phyloP scores from a whole-genome alignment of 2,797 vertebrate species.

The Lepilemur septentrionalis region DNA sequence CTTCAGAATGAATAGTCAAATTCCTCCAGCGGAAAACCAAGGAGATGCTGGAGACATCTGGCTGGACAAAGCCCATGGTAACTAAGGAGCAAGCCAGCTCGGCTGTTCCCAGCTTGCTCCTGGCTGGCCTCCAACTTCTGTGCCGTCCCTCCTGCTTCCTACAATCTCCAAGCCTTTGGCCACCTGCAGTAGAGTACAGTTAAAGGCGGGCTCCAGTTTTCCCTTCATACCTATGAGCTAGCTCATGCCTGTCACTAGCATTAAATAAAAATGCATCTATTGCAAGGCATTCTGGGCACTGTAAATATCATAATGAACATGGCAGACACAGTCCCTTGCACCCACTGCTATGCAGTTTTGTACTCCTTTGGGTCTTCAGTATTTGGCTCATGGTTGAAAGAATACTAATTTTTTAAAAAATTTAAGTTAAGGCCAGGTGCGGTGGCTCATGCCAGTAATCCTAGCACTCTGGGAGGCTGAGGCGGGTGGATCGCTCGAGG shows the following conservation, averaged over 20 bases:
- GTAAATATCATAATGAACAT: background rate
- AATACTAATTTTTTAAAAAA: background rate
- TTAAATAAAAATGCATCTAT: constrained; percentile 19
- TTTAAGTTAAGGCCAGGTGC: too few relatives aligned
- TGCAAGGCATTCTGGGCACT: background rate
- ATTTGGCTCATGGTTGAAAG: background rate
- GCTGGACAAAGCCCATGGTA: constrained; percentile 23
- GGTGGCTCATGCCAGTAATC: too few relatives aligned
- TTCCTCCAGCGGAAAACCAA: constrained; percentile 52
- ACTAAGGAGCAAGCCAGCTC: constrained; percentile 44
- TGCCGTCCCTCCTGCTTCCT: constrained; percentile 60
- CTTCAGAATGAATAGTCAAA: constrained; percentile 48
- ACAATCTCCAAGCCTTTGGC: background rate
- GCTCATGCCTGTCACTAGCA: background rate
- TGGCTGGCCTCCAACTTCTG: constrained; percentile 53
- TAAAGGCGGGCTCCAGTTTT: background rate
- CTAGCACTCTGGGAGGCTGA: too few relatives aligned
- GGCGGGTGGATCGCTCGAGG: too few relatives aligned
- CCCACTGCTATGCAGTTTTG: background rate
- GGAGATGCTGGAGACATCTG: constrained; percentile 54
- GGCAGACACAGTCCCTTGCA: background rate
- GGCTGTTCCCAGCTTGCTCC: constrained; percentile 27
- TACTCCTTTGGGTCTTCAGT: background rate
- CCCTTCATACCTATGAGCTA: background rate
- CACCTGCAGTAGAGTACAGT: background rate